Base-by-base conservation (phyloP, 2,888 invertebrate species). In the Cryptocephalus moraei region DNA sequence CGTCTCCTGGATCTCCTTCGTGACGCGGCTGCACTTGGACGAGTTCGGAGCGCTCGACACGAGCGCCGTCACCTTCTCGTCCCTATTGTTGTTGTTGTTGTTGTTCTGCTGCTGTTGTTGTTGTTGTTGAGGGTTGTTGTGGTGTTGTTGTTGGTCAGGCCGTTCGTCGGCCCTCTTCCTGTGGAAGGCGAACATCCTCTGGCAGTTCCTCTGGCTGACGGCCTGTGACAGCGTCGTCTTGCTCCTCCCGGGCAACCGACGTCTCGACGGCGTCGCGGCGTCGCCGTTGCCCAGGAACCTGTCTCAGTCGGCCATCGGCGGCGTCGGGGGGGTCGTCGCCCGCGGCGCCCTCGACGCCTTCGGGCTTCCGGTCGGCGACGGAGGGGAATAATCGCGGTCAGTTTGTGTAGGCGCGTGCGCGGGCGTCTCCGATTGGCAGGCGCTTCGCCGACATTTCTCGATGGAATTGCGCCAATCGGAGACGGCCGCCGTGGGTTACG, bases 1-100 rank as follows among this genome's bases (percentile, higher is more conserved):
- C 13, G 58, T 60, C 46, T 56, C 44, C 42, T 59, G 61, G 14
- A 59, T 58, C 47, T 62, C 59, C 8, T 59, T 51, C n/a, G 59
- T 56, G 9, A 57, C 56, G 8, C 55, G 52, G 32, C 45, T 45
- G 8, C n/a, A 12, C 34, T 46, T 42, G 31, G 32, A 39, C 8
- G 46, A 44, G n/a, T 44, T 45, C 38, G 62, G 59, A 10, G 59
- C 60, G 41, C 61, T 60, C 11, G 56, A 48, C 13, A 57, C 46
- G 32, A 56, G 39, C 31, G 56, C 49, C 3, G 55, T 45, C 32
- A 46, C 45, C 31, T 47, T 51, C 31, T 44, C 52, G 38, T 39
- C 33, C 36, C 47, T 48, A 39, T 32, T 42, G 33, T 6, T 44
- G 40, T 6, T 33, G 41, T 44, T 49, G 31, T 39, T 33, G 44